Percentiles rank a stretch among this genome's conserved stretches.
Conservation (phyloP, 2,113 vertebrate genomes). For the Salvelinus fontinalis region DNA sequence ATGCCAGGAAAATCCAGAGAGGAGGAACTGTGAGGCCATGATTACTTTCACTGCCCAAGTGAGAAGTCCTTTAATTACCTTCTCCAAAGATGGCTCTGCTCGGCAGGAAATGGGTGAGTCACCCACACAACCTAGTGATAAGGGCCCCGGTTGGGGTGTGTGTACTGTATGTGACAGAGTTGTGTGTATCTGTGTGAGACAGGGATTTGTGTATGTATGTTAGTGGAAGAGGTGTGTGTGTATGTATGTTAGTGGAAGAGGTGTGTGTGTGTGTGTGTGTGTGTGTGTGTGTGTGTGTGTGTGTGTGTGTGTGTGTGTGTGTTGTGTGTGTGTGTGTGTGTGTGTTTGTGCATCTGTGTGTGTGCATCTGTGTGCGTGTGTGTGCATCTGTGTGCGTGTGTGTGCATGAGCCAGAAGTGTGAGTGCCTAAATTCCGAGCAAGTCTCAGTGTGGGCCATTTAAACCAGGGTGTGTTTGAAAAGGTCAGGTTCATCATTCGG, state of each 20-base stretch:
- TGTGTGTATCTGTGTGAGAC: no score
- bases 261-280: neutral
- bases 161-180: no score
- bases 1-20: neutral
- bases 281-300: neutral
- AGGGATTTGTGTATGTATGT: neutral
- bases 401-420: neutral
- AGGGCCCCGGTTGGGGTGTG: no score
- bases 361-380: neutral
- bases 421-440: neutral
- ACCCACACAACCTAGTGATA: no score
- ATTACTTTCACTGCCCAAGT: neutral
- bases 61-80: neutral
- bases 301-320: no score
- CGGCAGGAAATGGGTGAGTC: neutral
- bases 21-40: neutral
- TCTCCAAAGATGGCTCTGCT: neutral
- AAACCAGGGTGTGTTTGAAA: conserved; percentile 30
- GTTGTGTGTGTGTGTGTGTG: neutral
- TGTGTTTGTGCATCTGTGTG: no score
- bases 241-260: no score
- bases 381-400: neutral
- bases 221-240: neutral
- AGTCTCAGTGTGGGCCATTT: neutral
- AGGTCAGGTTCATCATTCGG: conserved; percentile 47